phyloP scores from a whole-genome alignment of 2,888 invertebrate species.

The Meloe dianella region DNA sequence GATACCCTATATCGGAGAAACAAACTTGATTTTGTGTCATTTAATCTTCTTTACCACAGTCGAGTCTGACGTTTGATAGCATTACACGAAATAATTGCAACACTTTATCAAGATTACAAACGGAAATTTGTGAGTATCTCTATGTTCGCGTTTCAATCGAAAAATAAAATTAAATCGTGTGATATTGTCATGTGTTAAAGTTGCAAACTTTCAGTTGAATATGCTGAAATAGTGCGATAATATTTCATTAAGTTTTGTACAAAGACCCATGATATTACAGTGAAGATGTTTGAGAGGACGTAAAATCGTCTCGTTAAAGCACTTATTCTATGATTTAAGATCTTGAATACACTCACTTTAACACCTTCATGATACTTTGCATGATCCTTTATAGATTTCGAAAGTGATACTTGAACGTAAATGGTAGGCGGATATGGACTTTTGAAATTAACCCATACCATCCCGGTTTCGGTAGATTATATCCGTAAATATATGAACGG shows the following conservation, averaged over 20 bases:
- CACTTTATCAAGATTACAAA: neutral
- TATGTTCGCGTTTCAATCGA: neutral
- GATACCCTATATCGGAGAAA: neutral
- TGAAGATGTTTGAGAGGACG: slow-evolving; percentile 11
- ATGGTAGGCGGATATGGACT: neutral
- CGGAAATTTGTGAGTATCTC: neutral
- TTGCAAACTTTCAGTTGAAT: neutral
- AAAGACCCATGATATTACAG: neutral
- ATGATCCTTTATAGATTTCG: slow-evolving; percentile 22
- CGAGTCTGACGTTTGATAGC: neutral
- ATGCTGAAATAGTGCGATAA: neutral
- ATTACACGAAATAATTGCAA: neutral
- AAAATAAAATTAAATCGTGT: neutral
- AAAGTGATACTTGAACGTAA: slow-evolving; percentile 9
- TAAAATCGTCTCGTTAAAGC: slow-evolving; percentile 27
- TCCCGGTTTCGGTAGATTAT: neutral
- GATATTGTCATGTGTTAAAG: slow-evolving; percentile 4
- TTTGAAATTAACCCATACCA: neutral
- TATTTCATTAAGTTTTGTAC: slow-evolving; percentile 1
- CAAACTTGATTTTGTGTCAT: neutral
- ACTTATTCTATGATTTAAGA: slow-evolving; percentile 31
- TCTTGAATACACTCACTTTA: slow-evolving; percentile 21
- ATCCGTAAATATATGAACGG: neutral
- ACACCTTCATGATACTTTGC: slow-evolving; percentile 27
- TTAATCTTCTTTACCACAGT: neutral